Evolutionary conservation across 2,113 vertebrate species (phyloP).

Genomic region (Barbus barbus): DNA sequence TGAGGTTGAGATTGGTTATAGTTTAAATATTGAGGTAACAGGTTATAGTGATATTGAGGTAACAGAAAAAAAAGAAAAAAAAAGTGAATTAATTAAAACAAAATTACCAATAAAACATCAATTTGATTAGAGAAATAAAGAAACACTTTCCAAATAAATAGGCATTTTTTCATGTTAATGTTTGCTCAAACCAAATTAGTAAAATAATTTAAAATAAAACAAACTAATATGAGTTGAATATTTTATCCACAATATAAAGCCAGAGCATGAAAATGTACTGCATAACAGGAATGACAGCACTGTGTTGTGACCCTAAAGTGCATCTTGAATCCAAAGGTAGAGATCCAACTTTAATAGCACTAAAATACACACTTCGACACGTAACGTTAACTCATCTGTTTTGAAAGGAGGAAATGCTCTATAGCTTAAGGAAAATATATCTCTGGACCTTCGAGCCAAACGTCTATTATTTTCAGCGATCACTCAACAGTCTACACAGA

Average conservation of each 20-base stretch:
- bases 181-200: not conserved
- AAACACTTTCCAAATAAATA: too few species aligned
- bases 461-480: conserved; percentile 16
- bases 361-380: not conserved
- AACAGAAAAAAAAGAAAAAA: not conserved
- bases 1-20: too few species aligned
- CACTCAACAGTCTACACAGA: conserved; percentile 14
- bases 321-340: not conserved
- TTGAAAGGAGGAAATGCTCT: conserved; percentile 28
- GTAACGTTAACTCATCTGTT: conserved; percentile 12
- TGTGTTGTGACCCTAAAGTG: not conserved
- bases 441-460: conserved; percentile 1
- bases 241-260: not conserved
- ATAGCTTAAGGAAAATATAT: conserved; percentile 19
- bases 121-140: too few species aligned
- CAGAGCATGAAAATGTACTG: not conserved
- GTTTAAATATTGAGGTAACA: not conserved
- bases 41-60: not conserved
- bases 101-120: not conserved
- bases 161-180: not conserved
- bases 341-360: not conserved
- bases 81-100: not conserved
- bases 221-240: not conserved
- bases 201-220: not conserved
- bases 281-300: not conserved